phyloP scores from a whole-genome alignment of 2,888 invertebrate species.

The Tetranychus piercei region DNA sequence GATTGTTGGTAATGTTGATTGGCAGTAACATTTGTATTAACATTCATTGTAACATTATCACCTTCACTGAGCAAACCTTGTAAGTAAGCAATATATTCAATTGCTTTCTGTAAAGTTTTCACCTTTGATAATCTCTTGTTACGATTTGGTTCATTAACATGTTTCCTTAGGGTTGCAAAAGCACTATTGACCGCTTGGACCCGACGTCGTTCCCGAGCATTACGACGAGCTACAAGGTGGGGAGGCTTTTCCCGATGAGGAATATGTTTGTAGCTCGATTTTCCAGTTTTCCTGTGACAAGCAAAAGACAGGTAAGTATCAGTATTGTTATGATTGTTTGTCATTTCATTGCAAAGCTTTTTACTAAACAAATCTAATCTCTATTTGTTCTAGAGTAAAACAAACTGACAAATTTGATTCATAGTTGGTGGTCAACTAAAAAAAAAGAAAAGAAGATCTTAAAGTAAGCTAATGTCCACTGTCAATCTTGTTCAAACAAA shows the following conservation, averaged over 20 bases:
- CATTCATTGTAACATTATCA: conserved; percentile 12
- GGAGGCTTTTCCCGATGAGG: conserved; percentile 40
- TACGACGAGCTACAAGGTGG: conserved; percentile 42
- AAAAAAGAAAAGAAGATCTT: too few relatives aligned
- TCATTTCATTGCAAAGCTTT: too few relatives aligned
- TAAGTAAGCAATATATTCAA: conserved; percentile 43
- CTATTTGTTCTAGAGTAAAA: too few relatives aligned
- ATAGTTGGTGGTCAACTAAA: too few relatives aligned
- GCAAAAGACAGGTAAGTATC: conserved; percentile 16
- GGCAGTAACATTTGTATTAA: conserved; percentile 13
- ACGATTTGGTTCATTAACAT: conserved; percentile 41
- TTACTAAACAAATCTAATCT: too few relatives aligned
- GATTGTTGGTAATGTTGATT: too few relatives aligned
- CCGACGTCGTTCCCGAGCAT: conserved; percentile 44
- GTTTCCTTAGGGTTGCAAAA: conserved; percentile 41
- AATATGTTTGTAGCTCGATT: conserved; percentile 27
- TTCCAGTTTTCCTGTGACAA: conserved; percentile 16
- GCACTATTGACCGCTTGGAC: conserved; percentile 48
- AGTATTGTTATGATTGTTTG: neutral
- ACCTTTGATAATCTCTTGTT: conserved; percentile 45
- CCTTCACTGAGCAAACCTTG: conserved; percentile 33
- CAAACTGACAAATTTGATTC: too few relatives aligned
- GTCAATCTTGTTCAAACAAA: too few relatives aligned
- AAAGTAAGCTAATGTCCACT: too few relatives aligned
- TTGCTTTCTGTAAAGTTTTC: conserved; percentile 43